Base-by-base conservation (phyloP, 1,140 invertebrate genomes). In the Anastrepha obliqua region DNA sequence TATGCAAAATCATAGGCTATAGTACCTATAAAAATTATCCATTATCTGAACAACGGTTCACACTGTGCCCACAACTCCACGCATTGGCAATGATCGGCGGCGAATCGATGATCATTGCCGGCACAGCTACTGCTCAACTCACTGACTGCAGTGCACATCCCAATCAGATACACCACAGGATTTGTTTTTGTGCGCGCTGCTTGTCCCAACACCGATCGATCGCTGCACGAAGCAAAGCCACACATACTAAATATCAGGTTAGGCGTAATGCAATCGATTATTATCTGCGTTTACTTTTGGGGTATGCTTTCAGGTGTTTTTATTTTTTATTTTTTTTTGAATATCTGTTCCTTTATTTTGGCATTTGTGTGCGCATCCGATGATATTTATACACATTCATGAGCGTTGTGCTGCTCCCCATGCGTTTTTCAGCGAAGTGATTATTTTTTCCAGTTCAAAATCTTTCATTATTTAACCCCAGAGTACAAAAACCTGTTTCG, bases 401-500 rank as follows among this genome's bases (percentile, higher is more conserved):
- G 29, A 29, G 15, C 74, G 47, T 55, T 81, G 17, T n/a, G 20
- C n/a, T 11, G 74, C 55, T 62, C 51, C 62, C 58, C 85, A 39
- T 62, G 85, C 11, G 2, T 60, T 60, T 86, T 86, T 86, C 85
- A 65, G 44, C 58, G 85, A 86, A 86, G 17, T 62, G 59, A 86
- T 86, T 9, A 86, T 86, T 86, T 29, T 86, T 86, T 86, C 59
- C 3, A 86, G 85, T 62, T 86, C 85, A 86, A 86, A 60, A 86
- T 86, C 58, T 65, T 86, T 86, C 13, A 65, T 86, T 86, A 81
- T 81, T 55, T 55, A 29, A 58, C 74, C 47, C 74, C 47, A 81
- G 55, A 55, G 47, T 7, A 51, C 6, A 29, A 47, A 55, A 81
- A 81, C 74, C 74, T 51, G 74, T 81, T 81, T 81, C 47, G 47